Conservation (phyloP, 2,113 vertebrate species). For the Mesoclemmys tuberculata region DNA sequence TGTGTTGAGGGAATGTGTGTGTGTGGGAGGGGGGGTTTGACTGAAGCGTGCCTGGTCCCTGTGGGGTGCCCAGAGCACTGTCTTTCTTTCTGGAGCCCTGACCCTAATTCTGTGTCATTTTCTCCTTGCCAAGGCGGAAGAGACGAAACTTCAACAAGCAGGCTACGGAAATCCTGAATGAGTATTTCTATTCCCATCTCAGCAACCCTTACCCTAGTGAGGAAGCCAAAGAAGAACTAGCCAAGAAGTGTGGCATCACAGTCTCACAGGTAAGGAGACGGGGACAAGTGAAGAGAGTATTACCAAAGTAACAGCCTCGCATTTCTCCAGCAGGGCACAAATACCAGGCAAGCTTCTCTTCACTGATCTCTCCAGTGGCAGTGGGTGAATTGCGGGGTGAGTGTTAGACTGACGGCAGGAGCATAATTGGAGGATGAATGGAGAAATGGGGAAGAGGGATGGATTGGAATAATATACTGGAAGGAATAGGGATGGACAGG, state of each 20-base stretch:
- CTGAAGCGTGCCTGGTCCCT: not conserved
- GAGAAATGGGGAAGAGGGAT: not conserved
- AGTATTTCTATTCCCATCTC: constrained; percentile 99
- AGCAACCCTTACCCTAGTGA: constrained; percentile 99
- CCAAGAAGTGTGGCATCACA: constrained; percentile 99
- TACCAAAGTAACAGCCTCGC: not conserved
- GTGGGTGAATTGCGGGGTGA: not conserved
- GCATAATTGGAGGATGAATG: not conserved
- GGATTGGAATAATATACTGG: not conserved
- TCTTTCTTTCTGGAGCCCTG: not conserved
- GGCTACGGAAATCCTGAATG: constrained; percentile 98
- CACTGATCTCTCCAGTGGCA: not conserved
- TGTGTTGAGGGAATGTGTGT: not conserved
- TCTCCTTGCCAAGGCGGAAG: constrained; percentile 87
- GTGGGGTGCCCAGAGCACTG: not conserved
- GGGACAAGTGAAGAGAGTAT: accelerated
- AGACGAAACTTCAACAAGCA: constrained; percentile 99
- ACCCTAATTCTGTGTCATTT: constrained; percentile 48
- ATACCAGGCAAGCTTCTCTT: not conserved
- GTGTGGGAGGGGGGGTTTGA: not conserved
- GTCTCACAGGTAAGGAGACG: constrained; percentile 92
- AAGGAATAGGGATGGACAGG: not conserved
- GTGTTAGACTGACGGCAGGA: not conserved
- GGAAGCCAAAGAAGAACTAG: constrained; percentile 99
- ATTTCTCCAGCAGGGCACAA: not conserved